Conservation (phyloP, 2,888 invertebrate species). For the Tenthredo notha region DNA sequence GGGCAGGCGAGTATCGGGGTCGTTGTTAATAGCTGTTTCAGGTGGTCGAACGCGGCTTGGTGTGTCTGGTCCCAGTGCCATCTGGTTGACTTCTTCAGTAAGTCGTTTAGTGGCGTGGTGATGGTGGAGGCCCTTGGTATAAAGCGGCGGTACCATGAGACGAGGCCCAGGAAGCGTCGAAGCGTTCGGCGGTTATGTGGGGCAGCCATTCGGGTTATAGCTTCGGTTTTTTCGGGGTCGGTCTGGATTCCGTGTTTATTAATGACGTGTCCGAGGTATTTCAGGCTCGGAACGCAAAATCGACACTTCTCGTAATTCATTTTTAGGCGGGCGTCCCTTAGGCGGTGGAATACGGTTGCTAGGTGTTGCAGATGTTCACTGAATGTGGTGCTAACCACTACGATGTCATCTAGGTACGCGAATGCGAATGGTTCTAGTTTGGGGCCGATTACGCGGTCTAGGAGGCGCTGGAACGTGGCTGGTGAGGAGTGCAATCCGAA, state of each 20-base stretch:
- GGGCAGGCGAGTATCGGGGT: background rate
- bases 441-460: conserved; percentile 64
- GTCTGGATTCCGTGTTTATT: conserved; percentile 50
- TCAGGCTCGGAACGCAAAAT: conserved; percentile 61
- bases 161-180: conserved; percentile 62
- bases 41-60: background rate
- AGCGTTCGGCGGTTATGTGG: conserved; percentile 59
- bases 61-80: conserved; percentile 54
- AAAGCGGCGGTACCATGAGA: conserved; percentile 62
- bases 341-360: conserved; percentile 59
- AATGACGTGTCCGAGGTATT: conserved; percentile 56
- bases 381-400: conserved; percentile 56
- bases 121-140: conserved; percentile 36
- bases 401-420: conserved; percentile 59
- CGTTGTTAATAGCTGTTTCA: background rate
- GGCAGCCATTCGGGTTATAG: conserved; percentile 2
- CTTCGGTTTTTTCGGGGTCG: conserved; percentile 56
- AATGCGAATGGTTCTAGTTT: conserved; percentile 56
- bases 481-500: conserved; percentile 65
- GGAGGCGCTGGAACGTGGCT: conserved; percentile 66
- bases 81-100: conserved; percentile 34
- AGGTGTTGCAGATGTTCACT: conserved; percentile 60
- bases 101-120: conserved; percentile 42
- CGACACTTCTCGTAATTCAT: conserved; percentile 63
- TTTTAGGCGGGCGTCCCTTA: conserved; percentile 59